phyloP scores from a whole-genome alignment of 2,888 invertebrate genomes.

The Netelia fuscicornis region DNA sequence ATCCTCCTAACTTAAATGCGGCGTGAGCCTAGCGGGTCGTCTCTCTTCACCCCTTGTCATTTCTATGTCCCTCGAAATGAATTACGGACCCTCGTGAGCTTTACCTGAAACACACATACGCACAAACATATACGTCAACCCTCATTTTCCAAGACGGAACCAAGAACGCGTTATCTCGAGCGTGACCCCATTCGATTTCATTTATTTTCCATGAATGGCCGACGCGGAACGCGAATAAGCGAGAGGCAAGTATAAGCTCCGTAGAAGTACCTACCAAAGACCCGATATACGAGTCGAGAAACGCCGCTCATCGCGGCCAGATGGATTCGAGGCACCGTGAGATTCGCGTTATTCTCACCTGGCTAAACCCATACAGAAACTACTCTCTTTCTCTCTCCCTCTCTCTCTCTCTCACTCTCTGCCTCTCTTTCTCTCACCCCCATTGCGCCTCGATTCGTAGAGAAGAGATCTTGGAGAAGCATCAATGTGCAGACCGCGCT shows the following conservation, averaged over 20 bases:
- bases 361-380: conserved; percentile 77
- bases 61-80: conserved; percentile 42
- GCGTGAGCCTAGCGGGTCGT: conserved; percentile 21
- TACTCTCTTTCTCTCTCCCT: conserved; percentile 32
- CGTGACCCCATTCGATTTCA: conserved; percentile 71
- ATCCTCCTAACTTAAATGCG: conserved; percentile 17
- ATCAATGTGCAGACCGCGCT: conserved; percentile 32
- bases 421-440: conserved; percentile 12
- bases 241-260: conserved; percentile 32
- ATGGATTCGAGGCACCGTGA: conserved; percentile 81
- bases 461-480: conserved; percentile 44
- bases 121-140: conserved; percentile 31
- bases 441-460: conserved; percentile 33
- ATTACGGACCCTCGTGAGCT: conserved; percentile 47
- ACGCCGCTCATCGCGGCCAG: conserved; percentile 73
- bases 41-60: conserved; percentile 58
- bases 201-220: conserved; percentile 69
- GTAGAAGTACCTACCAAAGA: conserved; percentile 54
- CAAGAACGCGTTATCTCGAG: conserved; percentile 66
- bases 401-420: background rate
- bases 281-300: conserved; percentile 38
- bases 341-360: conserved; percentile 81
- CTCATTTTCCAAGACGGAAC: conserved; percentile 58
- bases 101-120: conserved; percentile 27
- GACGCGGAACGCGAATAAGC: conserved; percentile 62